Percentiles rank a stretch among this genome's conserved stretches.
Conservation (phyloP, 2,888 invertebrate species). For the Volucella zonaria region DNA sequence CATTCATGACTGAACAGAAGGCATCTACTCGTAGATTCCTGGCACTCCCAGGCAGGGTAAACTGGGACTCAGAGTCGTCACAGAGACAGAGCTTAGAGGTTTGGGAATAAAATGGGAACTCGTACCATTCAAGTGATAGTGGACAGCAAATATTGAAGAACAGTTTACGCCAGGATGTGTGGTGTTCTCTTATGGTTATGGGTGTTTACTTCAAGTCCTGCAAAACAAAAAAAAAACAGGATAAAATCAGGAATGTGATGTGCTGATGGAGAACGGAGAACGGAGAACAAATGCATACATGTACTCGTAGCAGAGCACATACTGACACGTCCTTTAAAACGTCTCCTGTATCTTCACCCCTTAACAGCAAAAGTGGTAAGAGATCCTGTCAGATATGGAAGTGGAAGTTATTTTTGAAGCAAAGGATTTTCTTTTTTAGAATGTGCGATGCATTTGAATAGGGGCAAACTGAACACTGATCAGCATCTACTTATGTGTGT, state of each 20-base stretch:
- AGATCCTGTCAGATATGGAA: slow-evolving; percentile 32
- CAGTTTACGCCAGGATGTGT: slow-evolving; percentile 50
- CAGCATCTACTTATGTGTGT: slow-evolving; percentile 30
- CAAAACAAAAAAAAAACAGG: slow-evolving; percentile 13
- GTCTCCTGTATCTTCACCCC: slow-evolving; percentile 9
- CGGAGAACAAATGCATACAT: slow-evolving; percentile 30
- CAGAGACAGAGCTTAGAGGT: background rate
- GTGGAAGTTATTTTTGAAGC: slow-evolving; percentile 36
- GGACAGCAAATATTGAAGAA: slow-evolving; percentile 64
- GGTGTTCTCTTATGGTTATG: slow-evolving; percentile 62
- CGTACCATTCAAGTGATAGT: slow-evolving; percentile 40
- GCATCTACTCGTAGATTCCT: slow-evolving; percentile 9
- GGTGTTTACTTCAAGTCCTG: slow-evolving; percentile 55
- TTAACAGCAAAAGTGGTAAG: background rate
- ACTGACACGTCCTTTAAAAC: slow-evolving; percentile 22
- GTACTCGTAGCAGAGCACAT: slow-evolving; percentile 19
- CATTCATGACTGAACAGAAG: slow-evolving; percentile 55
- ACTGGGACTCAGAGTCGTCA: background rate
- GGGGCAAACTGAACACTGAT: background rate
- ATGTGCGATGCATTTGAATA: slow-evolving; percentile 12
- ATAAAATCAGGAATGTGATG: slow-evolving; percentile 61
- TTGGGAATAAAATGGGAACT: too few relatives aligned
- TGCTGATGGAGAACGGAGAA: slow-evolving; percentile 57
- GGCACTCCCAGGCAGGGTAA: slow-evolving; percentile 2
- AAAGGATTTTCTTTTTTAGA: slow-evolving; percentile 38